A percentile compares a stretch with the other conserved stretches of the same genome.
phyloP scores from a whole-genome alignment of 2,113 vertebrate species.

The Carassius carassius region DNA sequence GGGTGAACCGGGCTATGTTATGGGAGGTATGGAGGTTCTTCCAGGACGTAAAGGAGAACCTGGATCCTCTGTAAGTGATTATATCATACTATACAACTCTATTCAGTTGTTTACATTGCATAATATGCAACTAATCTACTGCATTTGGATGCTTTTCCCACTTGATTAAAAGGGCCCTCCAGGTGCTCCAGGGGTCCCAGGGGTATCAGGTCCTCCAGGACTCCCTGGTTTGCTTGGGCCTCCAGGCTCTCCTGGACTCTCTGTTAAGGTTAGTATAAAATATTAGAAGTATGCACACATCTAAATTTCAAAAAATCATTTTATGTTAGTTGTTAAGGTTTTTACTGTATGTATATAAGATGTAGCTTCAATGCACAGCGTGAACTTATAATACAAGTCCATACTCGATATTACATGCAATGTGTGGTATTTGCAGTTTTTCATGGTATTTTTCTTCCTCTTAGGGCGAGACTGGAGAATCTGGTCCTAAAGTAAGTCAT shows the following conservation, averaged over 20 bases:
- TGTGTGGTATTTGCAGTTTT: not conserved
- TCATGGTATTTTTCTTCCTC: constrained; percentile 49
- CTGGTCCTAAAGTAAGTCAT: constrained; percentile 78
- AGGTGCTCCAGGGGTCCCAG: constrained; percentile 70
- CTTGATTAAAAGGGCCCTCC: constrained; percentile 69
- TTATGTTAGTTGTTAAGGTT: not conserved
- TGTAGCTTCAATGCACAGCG: not conserved
- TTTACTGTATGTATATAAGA: not conserved
- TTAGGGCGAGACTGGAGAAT: constrained; percentile 81
- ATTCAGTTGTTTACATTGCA: not conserved
- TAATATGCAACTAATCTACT: not conserved
- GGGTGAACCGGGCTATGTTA: constrained; percentile 87
- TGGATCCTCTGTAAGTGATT: constrained; percentile 78
- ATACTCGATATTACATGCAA: not conserved
- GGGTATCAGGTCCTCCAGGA: constrained; percentile 74
- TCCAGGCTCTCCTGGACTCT: constrained; percentile 76
- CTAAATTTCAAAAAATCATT: not conserved
- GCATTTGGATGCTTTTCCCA: not conserved
- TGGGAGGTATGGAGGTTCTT: constrained; percentile 79
- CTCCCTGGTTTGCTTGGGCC: constrained; percentile 49
- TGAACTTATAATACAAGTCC: not conserved
- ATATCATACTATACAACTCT: not conserved
- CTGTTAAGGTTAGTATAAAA: constrained; percentile 78
- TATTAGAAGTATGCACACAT: not conserved
- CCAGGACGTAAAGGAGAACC: constrained; percentile 83